These are phyloP conservation scores for Patagioenas fasciata DNA, from an alignment of 2,113 vertebrate species.

Conservation along the genomic window DNA sequence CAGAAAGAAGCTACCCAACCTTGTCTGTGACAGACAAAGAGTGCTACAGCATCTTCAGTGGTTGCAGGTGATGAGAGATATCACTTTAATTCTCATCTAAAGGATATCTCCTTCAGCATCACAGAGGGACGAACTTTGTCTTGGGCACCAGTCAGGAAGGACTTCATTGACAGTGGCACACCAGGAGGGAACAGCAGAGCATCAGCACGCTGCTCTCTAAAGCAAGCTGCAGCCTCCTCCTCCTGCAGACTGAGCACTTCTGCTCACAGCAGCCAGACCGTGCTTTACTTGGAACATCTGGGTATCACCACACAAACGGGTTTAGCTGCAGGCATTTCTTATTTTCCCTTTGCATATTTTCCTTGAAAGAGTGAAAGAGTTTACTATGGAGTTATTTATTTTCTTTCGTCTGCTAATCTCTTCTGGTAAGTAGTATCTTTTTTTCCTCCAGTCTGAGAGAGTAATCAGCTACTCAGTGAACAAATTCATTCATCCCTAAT, in stretches of 20 bases:
- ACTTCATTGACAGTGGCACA: background rate
- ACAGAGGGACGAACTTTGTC: background rate
- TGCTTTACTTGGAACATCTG: background rate
- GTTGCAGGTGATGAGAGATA: background rate
- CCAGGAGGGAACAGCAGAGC: background rate
- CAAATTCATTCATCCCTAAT: background rate
- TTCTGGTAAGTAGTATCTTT: background rate
- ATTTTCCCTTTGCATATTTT: background rate
- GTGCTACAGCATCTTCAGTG: background rate
- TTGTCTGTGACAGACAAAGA: background rate
- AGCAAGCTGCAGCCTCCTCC: background rate
- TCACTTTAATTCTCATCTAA: background rate
- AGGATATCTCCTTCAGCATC: background rate
- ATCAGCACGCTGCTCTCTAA: background rate
- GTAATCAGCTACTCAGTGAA: background rate
- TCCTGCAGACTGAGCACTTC: background rate
- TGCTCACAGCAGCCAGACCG: background rate
- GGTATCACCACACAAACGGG: background rate
- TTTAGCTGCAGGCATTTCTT: background rate
- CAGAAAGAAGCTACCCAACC: background rate
- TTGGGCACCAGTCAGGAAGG: background rate
- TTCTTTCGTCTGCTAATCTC: background rate
- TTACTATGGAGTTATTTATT: background rate
- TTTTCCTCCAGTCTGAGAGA: background rate
- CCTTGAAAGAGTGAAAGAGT: background rate